A percentile compares a stretch with the other conserved stretches of the same genome.
Conservation (phyloP, 2,888 invertebrate genomes). For the Tolmerus cingulatus region DNA sequence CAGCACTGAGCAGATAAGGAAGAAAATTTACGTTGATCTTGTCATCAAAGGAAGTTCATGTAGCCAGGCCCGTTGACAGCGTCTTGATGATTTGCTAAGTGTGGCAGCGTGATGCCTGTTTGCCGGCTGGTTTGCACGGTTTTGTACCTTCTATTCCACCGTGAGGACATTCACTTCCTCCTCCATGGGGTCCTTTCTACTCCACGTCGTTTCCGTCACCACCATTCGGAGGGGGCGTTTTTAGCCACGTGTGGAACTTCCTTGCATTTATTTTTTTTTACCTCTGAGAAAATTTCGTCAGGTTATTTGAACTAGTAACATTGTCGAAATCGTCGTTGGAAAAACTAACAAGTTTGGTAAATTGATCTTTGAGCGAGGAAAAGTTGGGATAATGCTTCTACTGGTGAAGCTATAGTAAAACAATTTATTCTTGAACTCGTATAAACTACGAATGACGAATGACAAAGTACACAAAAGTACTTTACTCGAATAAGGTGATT, state of each 20-base stretch:
- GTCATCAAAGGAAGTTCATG: conserved; percentile 23
- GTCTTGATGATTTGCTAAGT: background rate
- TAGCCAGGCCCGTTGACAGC: background rate
- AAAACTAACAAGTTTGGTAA: background rate
- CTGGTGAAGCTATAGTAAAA: background rate
- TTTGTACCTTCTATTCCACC: background rate
- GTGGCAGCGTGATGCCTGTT: background rate
- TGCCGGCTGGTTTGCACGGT: background rate
- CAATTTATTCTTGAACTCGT: background rate
- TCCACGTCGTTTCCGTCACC: background rate
- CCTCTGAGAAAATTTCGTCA: background rate
- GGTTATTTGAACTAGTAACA: background rate
- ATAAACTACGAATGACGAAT: no score
- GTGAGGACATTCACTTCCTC: background rate
- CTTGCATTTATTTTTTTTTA: background rate
- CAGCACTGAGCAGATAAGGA: conserved; percentile 1
- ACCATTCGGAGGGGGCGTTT: background rate
- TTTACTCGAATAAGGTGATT: no score
- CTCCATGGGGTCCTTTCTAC: background rate
- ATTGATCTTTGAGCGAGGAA: background rate
- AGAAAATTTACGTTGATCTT: conserved; percentile 23
- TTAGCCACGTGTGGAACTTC: background rate
- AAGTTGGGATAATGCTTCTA: background rate
- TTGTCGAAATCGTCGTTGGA: background rate
- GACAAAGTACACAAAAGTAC: no score